These are phyloP conservation scores for Illadopsis cleaveri DNA, from an alignment of 2,113 vertebrate genomes.

Conservation along the genomic window DNA sequence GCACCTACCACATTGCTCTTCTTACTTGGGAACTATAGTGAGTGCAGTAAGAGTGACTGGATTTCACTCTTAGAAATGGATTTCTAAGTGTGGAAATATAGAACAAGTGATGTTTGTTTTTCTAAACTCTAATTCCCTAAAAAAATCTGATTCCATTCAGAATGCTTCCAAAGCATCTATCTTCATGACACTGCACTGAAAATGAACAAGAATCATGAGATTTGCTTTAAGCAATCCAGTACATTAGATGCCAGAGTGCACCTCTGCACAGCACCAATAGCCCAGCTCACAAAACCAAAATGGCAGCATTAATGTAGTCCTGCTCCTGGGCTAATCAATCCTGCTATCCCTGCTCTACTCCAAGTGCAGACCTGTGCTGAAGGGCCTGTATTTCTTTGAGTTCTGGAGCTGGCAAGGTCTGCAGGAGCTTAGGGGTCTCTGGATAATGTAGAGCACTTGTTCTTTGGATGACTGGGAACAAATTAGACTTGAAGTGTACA, in stretches of 20 bases:
- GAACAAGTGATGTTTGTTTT: not conserved
- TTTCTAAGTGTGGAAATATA: not conserved
- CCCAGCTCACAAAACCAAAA: not conserved
- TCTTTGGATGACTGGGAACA: not conserved
- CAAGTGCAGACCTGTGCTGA: not conserved
- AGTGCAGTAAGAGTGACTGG: not conserved
- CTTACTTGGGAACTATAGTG: not conserved
- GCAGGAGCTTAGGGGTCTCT: not conserved
- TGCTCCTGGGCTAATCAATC: not conserved
- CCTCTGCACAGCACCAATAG: not conserved
- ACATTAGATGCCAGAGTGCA: not conserved
- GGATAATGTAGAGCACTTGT: not conserved
- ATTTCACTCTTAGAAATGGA: not conserved
- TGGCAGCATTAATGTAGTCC: not conserved
- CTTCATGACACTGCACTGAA: not conserved
- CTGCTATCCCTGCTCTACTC: not conserved
- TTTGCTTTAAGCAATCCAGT: not conserved
- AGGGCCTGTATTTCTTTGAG: not conserved
- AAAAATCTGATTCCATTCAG: not conserved
- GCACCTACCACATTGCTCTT: rapidly evolving
- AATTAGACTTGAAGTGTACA: not conserved
- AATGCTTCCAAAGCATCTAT: not conserved
- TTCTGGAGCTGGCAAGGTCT: not conserved
- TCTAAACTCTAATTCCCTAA: not conserved
- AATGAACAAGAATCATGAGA: not conserved